Percentiles rank a stretch among this genome's conserved stretches.
phyloP scores from a whole-genome alignment of 2,797 vertebrate genomes.

The Mormyrops boulengeri region DNA sequence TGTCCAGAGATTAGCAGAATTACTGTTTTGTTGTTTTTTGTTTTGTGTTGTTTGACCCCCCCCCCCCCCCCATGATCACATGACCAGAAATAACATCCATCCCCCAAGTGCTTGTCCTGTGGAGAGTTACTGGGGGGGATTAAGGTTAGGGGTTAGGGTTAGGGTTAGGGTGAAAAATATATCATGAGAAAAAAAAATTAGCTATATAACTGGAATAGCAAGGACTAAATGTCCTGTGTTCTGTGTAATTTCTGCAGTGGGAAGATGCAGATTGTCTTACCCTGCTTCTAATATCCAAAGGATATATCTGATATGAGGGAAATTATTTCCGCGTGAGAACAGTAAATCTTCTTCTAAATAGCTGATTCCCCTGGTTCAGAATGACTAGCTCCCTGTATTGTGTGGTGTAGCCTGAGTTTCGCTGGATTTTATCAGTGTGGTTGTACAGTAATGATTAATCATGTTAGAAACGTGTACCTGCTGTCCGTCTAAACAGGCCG shows the following conservation, averaged over 20 bases:
- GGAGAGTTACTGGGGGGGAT: not conserved
- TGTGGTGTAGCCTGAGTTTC: not conserved
- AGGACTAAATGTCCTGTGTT: not conserved
- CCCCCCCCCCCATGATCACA: not conserved
- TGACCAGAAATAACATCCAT: not conserved
- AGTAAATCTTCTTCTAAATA: not conserved
- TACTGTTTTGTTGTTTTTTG: not conserved
- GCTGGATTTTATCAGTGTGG: not conserved
- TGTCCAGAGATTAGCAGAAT: not conserved
- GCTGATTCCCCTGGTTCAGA: not conserved
- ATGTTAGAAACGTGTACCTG: not conserved
- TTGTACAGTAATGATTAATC: not conserved
- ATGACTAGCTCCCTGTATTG: not conserved
- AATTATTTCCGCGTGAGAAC: not conserved
- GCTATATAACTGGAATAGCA: not conserved
- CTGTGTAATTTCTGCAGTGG: not conserved
- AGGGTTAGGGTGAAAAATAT: not conserved
- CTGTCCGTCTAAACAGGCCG: not conserved
- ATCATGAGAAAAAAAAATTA: not conserved
- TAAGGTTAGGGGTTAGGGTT: no score
- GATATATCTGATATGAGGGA: not conserved
- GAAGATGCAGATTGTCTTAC: not conserved
- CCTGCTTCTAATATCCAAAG: not conserved
- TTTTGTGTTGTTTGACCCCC: not conserved
- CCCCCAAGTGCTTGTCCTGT: not conserved